Evolutionary conservation across 2,888 invertebrate species (phyloP).

Genomic region (Sepioteuthis lessoniana): DNA sequence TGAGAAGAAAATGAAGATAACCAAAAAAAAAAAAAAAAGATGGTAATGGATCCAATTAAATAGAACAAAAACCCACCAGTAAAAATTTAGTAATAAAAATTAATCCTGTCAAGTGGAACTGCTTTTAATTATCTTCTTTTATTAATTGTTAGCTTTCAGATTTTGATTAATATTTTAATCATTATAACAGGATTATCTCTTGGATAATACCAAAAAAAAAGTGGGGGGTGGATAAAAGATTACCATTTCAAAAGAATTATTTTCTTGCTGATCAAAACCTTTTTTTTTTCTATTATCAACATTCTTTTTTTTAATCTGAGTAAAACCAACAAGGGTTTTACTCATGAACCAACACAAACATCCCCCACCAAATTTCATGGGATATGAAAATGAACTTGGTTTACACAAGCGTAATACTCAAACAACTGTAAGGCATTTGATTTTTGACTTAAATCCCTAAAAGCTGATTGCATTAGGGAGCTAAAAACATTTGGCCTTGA

Average conservation of each 20-base stretch:
- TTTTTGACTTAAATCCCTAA: slow-evolving; percentile 11
- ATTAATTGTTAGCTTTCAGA: slow-evolving; percentile 33
- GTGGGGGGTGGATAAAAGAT: not conserved
- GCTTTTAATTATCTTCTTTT: not conserved
- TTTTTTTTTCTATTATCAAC: not conserved
- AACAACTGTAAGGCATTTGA: slow-evolving; percentile 12
- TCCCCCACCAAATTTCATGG: not conserved
- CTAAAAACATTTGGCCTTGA: not conserved
- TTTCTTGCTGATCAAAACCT: not conserved
- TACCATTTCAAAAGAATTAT: not conserved
- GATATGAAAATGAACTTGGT: not conserved
- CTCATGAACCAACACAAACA: not conserved
- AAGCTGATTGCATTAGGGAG: not conserved
- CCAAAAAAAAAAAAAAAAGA: not conserved
- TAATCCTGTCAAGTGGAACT: not conserved
- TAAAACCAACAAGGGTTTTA: not conserved
- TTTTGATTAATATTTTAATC: slow-evolving; percentile 33
- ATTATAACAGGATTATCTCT: not conserved
- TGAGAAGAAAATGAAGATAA: too few species aligned
- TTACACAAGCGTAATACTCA: not conserved
- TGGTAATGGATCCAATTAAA: not conserved
- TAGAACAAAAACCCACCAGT: not conserved
- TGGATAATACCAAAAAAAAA: not conserved
- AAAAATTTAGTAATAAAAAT: not conserved
- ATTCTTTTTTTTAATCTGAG: not conserved